A percentile compares a stretch with the other conserved stretches of the same genome.
These are phyloP conservation scores for Oceanites oceanicus DNA, from an alignment of 2,113 vertebrate species.

Conservation along the genomic window DNA sequence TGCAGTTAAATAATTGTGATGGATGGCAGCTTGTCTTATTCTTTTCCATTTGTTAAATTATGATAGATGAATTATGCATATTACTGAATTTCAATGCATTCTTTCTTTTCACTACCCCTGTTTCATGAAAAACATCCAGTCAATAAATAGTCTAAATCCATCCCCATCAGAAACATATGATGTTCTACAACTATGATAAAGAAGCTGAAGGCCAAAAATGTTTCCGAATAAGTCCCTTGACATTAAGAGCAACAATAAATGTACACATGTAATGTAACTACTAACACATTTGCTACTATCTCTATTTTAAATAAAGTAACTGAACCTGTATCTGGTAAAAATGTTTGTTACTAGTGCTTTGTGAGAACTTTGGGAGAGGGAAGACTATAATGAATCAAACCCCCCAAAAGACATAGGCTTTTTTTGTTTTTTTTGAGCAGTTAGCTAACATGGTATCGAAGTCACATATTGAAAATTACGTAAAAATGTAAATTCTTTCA, in stretches of 20 bases:
- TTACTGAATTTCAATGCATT: slow-evolving; percentile 68
- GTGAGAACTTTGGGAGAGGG: neutral
- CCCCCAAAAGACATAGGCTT: neutral
- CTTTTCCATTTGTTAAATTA: slow-evolving; percentile 79
- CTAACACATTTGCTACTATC: neutral
- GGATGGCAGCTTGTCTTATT: slow-evolving; percentile 81
- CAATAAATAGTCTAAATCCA: slow-evolving; percentile 77
- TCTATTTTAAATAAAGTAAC: neutral
- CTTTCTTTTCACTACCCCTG: slow-evolving; percentile 67
- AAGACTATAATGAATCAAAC: neutral
- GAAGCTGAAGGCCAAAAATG: slow-evolving; percentile 62
- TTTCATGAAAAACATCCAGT: slow-evolving; percentile 75
- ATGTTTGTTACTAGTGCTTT: neutral
- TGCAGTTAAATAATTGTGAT: slow-evolving; percentile 76
- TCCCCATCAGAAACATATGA: slow-evolving; percentile 73
- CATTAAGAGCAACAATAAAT: neutral
- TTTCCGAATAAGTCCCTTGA: slow-evolving; percentile 20
- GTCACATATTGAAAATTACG: neutral
- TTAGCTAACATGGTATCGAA: neutral
- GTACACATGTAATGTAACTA: neutral
- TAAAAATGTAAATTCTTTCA: neutral
- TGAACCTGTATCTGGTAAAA: neutral
- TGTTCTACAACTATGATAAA: slow-evolving; percentile 77
- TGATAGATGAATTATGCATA: slow-evolving; percentile 83
- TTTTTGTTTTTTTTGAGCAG: neutral